Base-by-base conservation (phyloP, 2,797 vertebrate species). In the Danio jaintianensis region DNA sequence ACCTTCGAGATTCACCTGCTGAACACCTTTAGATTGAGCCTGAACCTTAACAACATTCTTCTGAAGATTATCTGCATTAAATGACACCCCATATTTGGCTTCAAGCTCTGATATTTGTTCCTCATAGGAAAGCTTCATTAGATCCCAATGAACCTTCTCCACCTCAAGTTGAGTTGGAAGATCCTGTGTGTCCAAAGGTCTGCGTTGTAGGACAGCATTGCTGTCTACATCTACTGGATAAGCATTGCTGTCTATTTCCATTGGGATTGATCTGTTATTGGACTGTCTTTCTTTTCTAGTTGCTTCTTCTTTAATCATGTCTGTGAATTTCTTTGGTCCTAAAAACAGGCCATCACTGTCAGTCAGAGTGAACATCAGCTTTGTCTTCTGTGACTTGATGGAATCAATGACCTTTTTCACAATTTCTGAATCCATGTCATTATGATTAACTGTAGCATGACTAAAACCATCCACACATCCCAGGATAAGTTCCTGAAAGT, bases 11-110 rank as follows among this genome's bases (percentile, higher is more conserved):
- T 84, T 70, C 0, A 1, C 0, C 0, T 75, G 82, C 11, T 77
- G 75, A 68, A 0, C 58, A 11, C 1, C 64, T 47, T 0, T 7
- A 10, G 78, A 56, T 1, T 0, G 1, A 10, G 85, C 83, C 80
- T 42, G 88, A 48, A 93, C 50, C 3, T 2, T n/a, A 10, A 90
- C 56, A 18, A 9, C 0, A 36, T 11, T 48, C 82, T 16, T 7
- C 8, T 43, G 0, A 2, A 1, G 0, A 0, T 52, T 22, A 0
- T 0, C 42, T 2, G 4, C 15, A 5, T 42, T 1, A 0, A 94
- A 80, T 0, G 20, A 10, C 6, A 94, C 92, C 12, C 79, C 79
- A 53, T 90, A 94, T 76, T 90, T 92, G 0, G 0, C 1, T 84
- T 87, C 13, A 3, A 94, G 88, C 1, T 48, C 42, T 1, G 0